These are phyloP conservation scores for Riptortus pedestris DNA, from an alignment of 1,140 invertebrate genomes.

Conservation along the genomic window DNA sequence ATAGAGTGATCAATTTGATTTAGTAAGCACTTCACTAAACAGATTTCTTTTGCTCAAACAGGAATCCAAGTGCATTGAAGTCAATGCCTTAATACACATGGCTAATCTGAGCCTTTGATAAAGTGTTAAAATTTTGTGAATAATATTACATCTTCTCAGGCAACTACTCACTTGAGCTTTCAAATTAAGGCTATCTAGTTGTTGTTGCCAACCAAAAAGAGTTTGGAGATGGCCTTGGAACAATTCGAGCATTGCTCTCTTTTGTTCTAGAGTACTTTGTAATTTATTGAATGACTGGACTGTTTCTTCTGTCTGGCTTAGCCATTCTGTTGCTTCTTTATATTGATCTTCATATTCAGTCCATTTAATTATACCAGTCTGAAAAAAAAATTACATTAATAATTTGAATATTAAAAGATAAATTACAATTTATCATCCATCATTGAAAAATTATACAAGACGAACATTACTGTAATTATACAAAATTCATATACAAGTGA, in stretches of 20 bases:
- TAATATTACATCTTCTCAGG: too few relatives aligned
- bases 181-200: constrained; percentile 83
- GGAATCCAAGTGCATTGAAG: too few relatives aligned
- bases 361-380: constrained; percentile 78
- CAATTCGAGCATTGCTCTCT: constrained; percentile 77
- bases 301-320: constrained; percentile 72
- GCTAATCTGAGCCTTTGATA: too few relatives aligned
- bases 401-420: neutral
- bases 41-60: too few relatives aligned
- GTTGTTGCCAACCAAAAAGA: constrained; percentile 86
- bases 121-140: too few relatives aligned
- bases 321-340: constrained; percentile 76
- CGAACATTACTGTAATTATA: neutral
- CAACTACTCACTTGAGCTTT: constrained; percentile 68
- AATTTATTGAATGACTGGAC: constrained; percentile 85
- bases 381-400: neutral
- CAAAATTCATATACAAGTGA: too few relatives aligned
- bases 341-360: constrained; percentile 91
- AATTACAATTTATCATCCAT: neutral
- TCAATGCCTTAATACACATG: too few relatives aligned
- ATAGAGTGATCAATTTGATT: too few relatives aligned
- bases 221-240: constrained; percentile 77
- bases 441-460: too few relatives aligned
- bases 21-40: too few relatives aligned
- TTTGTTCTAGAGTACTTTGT: constrained; percentile 77